Base-by-base conservation (phyloP, 1,140 invertebrate genomes). In the Himalopsyche phryganea region DNA sequence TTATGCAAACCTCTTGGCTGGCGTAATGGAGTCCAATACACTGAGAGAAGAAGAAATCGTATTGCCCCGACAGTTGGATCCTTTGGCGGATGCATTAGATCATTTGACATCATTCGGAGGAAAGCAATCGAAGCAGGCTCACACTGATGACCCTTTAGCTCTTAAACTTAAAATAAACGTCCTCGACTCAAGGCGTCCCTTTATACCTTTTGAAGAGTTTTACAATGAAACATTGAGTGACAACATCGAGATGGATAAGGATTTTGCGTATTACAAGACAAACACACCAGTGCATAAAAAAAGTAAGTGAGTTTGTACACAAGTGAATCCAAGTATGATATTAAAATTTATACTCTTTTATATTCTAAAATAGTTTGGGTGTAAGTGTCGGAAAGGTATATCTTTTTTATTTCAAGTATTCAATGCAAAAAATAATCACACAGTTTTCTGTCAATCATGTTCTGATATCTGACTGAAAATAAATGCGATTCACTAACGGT, bases 141-240 rank as follows among this genome's bases (percentile, higher is more conserved):
- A 75, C 49, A 69, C 73, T 0, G 77, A 80, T 50, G 84, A 86
- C 61, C 79, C 80, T 9, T 67, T 86, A 67, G 75, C 82, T 41
- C 71, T 74, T 38, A 77, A 80, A 68, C 77, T 96, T 50, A 82
- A 84, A 66, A 80, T 96, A 50, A 84, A 85, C 62, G 82, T 87
- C 11, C 71, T 95, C 56, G 90, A 96, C 68, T 88, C 89, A 67
- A 81, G 92, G 35, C 84, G 84, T 66, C 92, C 94, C 23, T 81
- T 87, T 62, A 83, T 96, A 70, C 83, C 89, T 17, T 91, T 91
- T 68, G 84, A 86, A 42, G 92, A 96, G 62, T 97, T 96, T 75
- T 93, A 96, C 69, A 96, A 97, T 69, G 94, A 96, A 71, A 87
- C 90, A 1, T 76, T 96, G 1, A 95, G 92, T 73, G 93, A 96